Evolutionary conservation across 2,797 vertebrate species (phyloP).

Genomic region (Amblyraja radiata): DNA sequence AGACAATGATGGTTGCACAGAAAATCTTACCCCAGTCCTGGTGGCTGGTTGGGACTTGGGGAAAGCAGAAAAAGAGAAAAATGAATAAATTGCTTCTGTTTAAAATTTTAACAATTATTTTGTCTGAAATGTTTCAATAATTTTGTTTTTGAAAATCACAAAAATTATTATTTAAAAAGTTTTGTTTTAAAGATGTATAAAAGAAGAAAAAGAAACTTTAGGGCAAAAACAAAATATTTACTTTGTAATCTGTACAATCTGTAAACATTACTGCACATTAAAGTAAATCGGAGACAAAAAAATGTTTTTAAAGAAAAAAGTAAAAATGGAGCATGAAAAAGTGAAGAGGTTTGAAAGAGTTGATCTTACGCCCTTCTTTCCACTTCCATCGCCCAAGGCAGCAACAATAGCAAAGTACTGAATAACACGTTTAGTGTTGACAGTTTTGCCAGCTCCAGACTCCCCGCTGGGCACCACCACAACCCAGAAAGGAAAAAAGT

Average conservation of each 20-base stretch:
- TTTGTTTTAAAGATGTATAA: conserved; percentile 30
- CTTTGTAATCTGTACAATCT: conserved; percentile 1
- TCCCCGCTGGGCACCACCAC: conserved; percentile 82
- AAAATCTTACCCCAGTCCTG: conserved; percentile 64
- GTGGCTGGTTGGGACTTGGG: conserved; percentile 52
- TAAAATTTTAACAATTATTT: neutral
- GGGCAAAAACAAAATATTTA: conserved; percentile 17
- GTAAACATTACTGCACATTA: neutral
- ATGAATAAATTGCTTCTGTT: neutral
- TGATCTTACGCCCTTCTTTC: conserved; percentile 91
- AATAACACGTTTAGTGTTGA: conserved; percentile 98
- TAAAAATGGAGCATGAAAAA: conserved; percentile 47
- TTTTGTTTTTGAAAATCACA: conserved; percentile 4
- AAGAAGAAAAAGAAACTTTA: neutral
- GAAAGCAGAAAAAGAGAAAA: conserved; percentile 16
- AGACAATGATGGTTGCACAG: neutral
- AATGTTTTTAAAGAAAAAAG: conserved; percentile 49
- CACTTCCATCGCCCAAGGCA: conserved; percentile 80
- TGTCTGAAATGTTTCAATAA: neutral
- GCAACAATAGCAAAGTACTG: conserved; percentile 98
- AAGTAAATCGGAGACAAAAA: conserved; percentile 51
- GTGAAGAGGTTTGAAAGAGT: conserved; percentile 39
- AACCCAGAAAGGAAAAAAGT: conserved; percentile 37
- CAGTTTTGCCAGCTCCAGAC: conserved; percentile 98
- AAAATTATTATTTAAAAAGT: conserved; percentile 17